Conservation (phyloP, 2,888 invertebrate species). For the Tenthredo amoena region DNA sequence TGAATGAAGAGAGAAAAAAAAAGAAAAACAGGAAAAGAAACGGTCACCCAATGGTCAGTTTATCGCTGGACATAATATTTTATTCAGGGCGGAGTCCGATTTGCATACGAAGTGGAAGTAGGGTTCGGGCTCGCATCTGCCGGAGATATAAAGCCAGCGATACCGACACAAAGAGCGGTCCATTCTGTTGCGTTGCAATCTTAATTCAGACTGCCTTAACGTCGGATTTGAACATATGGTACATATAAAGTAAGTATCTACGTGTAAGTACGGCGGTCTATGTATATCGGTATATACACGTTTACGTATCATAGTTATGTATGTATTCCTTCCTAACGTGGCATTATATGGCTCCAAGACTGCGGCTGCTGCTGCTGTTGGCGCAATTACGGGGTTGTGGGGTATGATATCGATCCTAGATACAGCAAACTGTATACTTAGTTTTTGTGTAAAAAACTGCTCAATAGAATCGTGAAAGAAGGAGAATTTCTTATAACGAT, state of each 20-base stretch:
- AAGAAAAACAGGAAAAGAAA: slow-evolving; percentile 24
- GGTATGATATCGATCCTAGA: slow-evolving; percentile 46
- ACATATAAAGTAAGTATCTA: slow-evolving; percentile 24
- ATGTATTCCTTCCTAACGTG: slow-evolving; percentile 27
- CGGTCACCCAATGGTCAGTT: slow-evolving; percentile 59
- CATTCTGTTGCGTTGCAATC: slow-evolving; percentile 49
- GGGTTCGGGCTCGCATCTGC: slow-evolving; percentile 66
- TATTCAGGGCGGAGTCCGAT: slow-evolving; percentile 73
- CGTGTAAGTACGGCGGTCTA: slow-evolving; percentile 1
- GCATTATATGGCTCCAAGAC: slow-evolving; percentile 33
- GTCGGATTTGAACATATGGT: slow-evolving; percentile 48
- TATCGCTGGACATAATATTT: slow-evolving; percentile 66
- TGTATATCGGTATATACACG: not conserved
- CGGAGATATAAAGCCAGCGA: slow-evolving; percentile 64
- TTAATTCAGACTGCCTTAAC: slow-evolving; percentile 48
- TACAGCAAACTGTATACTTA: slow-evolving; percentile 43
- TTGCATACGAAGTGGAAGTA: slow-evolving; percentile 69
- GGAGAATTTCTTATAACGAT: slow-evolving; percentile 13
- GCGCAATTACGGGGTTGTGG: slow-evolving; percentile 25
- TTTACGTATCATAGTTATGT: slow-evolving; percentile 27
- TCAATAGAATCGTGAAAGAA: slow-evolving; percentile 35
- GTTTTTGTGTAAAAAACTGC: slow-evolving; percentile 9
- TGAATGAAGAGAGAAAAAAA: not conserved
- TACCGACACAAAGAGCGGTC: slow-evolving; percentile 58
- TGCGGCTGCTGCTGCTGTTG: not conserved